These are phyloP conservation scores for Aegypius monachus DNA, from an alignment of 2,113 vertebrate species.

Conservation along the genomic window DNA sequence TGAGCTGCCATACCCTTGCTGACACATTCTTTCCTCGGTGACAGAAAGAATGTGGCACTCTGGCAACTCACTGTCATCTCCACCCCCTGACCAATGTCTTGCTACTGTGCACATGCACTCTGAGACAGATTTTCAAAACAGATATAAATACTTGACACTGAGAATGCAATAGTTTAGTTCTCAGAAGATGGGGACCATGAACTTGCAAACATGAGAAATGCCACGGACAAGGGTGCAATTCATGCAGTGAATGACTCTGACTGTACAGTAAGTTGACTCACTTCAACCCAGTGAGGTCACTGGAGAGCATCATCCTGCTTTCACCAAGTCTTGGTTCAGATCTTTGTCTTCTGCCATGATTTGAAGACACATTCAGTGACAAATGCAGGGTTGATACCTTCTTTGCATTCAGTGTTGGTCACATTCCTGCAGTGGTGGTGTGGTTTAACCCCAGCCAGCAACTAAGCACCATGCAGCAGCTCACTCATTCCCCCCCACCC, in stretches of 20 bases:
- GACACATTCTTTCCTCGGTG: constrained; percentile 7
- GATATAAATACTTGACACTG: neutral
- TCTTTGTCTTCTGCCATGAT: neutral
- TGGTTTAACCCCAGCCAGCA: too few relatives aligned
- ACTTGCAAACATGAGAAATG: neutral
- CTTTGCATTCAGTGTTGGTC: neutral
- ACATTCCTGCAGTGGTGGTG: neutral
- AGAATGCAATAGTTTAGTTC: neutral
- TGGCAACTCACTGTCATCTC: neutral
- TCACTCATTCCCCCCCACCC: too few relatives aligned
- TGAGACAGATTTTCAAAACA: neutral
- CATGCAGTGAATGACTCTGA: rapidly evolving
- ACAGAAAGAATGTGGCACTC: neutral
- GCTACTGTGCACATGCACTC: neutral
- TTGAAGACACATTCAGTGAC: neutral
- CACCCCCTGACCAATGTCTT: neutral
- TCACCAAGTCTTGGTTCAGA: neutral
- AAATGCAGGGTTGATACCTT: neutral
- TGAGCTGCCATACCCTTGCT: constrained; percentile 11
- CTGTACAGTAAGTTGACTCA: neutral
- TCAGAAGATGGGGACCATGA: neutral
- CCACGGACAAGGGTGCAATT: neutral
- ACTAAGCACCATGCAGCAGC: too few relatives aligned
- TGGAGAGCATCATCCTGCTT: neutral
- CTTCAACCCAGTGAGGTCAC: neutral